phyloP scores from a whole-genome alignment of 2,888 invertebrate species.

The Caenorhabditis macrosperma region DNA sequence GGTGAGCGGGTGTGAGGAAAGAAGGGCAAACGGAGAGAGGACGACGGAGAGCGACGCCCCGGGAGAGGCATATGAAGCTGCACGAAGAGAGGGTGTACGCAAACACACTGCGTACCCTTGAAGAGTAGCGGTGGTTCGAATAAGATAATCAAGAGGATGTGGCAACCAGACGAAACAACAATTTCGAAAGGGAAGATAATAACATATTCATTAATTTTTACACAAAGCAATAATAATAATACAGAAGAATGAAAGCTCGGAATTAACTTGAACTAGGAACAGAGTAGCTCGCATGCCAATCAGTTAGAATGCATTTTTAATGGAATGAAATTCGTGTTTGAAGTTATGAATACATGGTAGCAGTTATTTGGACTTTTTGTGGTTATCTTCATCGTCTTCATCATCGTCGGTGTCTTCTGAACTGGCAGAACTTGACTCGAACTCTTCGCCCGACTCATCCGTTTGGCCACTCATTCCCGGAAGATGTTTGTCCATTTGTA shows the following conservation, averaged over 20 bases:
- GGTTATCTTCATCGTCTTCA: constrained; percentile 8
- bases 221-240: too few species aligned
- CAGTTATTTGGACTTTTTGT: constrained; percentile 41
- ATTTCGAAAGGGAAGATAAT: too few species aligned
- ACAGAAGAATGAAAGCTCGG: too few species aligned
- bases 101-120: not conserved
- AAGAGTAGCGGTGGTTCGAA: not conserved
- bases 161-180: not conserved
- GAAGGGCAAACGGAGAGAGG: not conserved
- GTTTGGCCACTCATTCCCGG: constrained; percentile 45
- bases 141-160: not conserved
- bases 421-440: constrained; percentile 25
- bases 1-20: not conserved
- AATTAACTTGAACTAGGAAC: too few species aligned
- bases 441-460: constrained; percentile 27
- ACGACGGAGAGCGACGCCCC: not conserved
- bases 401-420: constrained; percentile 17
- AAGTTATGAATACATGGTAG: too few species aligned
- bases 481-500: constrained; percentile 62
- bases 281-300: too few species aligned
- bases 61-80: not conserved
- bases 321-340: too few species aligned
- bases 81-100: not conserved
- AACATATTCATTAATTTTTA: too few species aligned
- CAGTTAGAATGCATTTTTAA: too few species aligned